Conservation (phyloP, 2,888 invertebrate genomes). For the Scaptomyza reducta region DNA sequence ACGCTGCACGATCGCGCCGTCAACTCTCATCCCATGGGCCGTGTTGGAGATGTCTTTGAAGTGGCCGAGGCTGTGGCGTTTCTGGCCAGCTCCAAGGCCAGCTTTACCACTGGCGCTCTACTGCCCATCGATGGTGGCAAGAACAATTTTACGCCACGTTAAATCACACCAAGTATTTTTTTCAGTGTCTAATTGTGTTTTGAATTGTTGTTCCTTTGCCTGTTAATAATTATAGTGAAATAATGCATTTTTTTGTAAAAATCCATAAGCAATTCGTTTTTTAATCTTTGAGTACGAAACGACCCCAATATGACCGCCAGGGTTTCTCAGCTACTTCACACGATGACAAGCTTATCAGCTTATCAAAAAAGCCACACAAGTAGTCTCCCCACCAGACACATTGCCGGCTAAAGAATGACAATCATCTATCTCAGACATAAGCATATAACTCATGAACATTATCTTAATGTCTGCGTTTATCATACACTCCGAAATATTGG, state of each 20-base stretch:
- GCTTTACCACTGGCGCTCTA: conserved; percentile 90
- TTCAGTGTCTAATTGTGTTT: not conserved
- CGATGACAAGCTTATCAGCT: conserved; percentile 49
- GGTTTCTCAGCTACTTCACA: conserved; percentile 2
- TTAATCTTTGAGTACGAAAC: conserved; percentile 13
- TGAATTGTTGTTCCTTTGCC: not conserved
- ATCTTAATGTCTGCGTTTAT: conserved; percentile 11
- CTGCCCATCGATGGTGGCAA: conserved; percentile 89
- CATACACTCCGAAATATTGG: conserved; percentile 13
- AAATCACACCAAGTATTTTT: conserved; percentile 63
- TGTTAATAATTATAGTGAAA: not conserved
- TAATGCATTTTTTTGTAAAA: conserved; percentile 1
- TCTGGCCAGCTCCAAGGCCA: conserved; percentile 90
- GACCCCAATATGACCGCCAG: conserved; percentile 69
- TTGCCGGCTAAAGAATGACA: not conserved
- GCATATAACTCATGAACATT: not conserved
- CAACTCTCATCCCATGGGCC: conserved; percentile 94
- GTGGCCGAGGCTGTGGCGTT: conserved; percentile 95
- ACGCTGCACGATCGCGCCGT: conserved; percentile 91
- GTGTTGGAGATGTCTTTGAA: conserved; percentile 92
- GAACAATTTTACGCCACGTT: conserved; percentile 88
- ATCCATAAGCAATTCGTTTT: conserved; percentile 10
- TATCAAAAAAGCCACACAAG: conserved; percentile 25
- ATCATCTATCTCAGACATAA: not conserved
- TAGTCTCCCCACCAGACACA: not conserved